Evolutionary conservation across 2,888 invertebrate species (phyloP).

Genomic region (Heliconius ethilla): DNA sequence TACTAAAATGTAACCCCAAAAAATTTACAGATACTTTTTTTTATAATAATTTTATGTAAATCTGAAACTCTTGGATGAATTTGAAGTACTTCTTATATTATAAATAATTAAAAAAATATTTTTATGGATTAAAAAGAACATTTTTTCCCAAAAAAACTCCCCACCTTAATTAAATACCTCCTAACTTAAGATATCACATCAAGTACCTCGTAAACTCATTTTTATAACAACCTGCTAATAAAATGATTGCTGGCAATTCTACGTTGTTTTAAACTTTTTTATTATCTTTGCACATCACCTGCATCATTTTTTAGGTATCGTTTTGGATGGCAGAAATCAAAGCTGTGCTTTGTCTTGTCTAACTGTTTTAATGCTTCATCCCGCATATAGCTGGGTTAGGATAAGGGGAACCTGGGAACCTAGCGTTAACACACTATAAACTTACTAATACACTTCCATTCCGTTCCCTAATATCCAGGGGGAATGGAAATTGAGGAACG

Average conservation of each 20-base stretch:
- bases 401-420: neutral
- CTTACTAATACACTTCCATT: too few species aligned
- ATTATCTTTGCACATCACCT: neutral
- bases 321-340: neutral
- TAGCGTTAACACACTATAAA: neutral
- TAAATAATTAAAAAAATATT: too few species aligned
- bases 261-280: conserved; percentile 2
- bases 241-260: conserved; percentile 19
- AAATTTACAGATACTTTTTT: too few species aligned
- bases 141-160: neutral
- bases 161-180: conserved; percentile 34
- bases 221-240: conserved; percentile 35
- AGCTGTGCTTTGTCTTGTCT: too few species aligned
- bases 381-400: neutral
- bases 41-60: too few species aligned
- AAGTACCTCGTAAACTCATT: conserved; percentile 40
- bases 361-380: neutral
- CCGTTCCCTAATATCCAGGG: too few species aligned
- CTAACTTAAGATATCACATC: conserved; percentile 29
- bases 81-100: too few species aligned
- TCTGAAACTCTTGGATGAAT: too few species aligned
- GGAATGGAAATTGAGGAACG: too few species aligned
- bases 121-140: too few species aligned
- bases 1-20: too few species aligned
- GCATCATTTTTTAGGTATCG: neutral